A percentile compares a stretch with the other conserved stretches of the same genome.
These are phyloP conservation scores for Saccostrea echinata DNA, from an alignment of 1,140 invertebrate species.

Conservation along the genomic window DNA sequence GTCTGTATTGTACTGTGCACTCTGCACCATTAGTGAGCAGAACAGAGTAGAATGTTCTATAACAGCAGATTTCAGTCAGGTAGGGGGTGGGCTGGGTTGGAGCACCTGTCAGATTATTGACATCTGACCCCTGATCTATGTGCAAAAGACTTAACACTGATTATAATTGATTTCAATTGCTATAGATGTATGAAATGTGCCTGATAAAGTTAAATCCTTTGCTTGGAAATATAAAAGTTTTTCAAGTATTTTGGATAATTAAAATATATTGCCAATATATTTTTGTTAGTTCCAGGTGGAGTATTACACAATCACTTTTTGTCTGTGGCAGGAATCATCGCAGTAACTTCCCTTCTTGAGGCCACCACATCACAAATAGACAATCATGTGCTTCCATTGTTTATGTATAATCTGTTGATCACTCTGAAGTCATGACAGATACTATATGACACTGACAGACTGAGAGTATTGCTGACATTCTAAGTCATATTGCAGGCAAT, in stretches of 20 bases:
- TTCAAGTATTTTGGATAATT: not conserved
- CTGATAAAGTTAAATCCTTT: not conserved
- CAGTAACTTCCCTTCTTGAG: slow-evolving; percentile 9
- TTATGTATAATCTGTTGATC: slow-evolving; percentile 5
- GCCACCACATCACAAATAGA: slow-evolving; percentile 8
- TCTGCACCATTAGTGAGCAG: too few species aligned
- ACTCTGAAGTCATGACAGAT: not conserved
- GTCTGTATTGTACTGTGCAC: too few species aligned
- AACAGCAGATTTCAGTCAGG: too few species aligned
- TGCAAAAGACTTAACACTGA: too few species aligned
- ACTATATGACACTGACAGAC: not conserved
- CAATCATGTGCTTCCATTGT: not conserved
- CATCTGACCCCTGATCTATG: too few species aligned
- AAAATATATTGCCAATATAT: not conserved
- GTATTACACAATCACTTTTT: not conserved
- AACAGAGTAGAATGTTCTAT: too few species aligned
- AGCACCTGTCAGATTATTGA: too few species aligned
- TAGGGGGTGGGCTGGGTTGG: too few species aligned
- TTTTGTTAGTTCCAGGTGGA: not conserved
- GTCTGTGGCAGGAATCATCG: not conserved
- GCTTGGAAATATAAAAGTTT: not conserved
- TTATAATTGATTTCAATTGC: too few species aligned
- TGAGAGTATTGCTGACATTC: too few species aligned
- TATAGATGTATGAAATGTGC: too few species aligned
- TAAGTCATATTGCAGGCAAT: too few species aligned